phyloP scores from a whole-genome alignment of 2,113 vertebrate species.

The Syngnathoides biaculeatus region DNA sequence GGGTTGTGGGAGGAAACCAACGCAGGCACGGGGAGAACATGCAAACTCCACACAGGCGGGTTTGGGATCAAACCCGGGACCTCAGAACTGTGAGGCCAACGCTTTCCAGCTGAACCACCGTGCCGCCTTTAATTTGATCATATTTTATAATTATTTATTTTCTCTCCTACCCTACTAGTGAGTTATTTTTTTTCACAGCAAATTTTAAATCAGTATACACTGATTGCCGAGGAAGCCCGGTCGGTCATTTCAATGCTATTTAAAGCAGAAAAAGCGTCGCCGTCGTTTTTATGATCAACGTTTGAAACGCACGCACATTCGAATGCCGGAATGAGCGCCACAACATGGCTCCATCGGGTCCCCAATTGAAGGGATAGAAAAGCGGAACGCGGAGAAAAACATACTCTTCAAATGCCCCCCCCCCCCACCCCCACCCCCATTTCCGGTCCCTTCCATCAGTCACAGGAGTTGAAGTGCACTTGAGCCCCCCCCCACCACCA shows the following conservation, averaged over 20 bases:
- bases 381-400: slow-evolving; percentile 29
- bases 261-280: no score
- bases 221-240: no score
- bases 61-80: no score
- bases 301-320: background rate
- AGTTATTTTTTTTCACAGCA: background rate
- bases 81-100: no score
- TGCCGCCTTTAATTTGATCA: no score
- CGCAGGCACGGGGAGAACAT: no score
- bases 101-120: no score
- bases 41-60: no score
- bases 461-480: slow-evolving; percentile 49
- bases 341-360: background rate
- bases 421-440: slow-evolving; percentile 49
- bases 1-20: no score
- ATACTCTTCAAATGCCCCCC: slow-evolving; percentile 44
- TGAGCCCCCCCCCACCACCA: background rate
- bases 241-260: no score
- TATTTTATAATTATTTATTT: no score
- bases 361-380: background rate
- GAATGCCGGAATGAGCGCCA: background rate
- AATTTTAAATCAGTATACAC: background rate
- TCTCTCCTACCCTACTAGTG: background rate
- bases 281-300: no score
- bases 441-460: slow-evolving; percentile 65